Base-by-base conservation (phyloP, 2,888 invertebrate species). In the Shargacucullia verbasci region DNA sequence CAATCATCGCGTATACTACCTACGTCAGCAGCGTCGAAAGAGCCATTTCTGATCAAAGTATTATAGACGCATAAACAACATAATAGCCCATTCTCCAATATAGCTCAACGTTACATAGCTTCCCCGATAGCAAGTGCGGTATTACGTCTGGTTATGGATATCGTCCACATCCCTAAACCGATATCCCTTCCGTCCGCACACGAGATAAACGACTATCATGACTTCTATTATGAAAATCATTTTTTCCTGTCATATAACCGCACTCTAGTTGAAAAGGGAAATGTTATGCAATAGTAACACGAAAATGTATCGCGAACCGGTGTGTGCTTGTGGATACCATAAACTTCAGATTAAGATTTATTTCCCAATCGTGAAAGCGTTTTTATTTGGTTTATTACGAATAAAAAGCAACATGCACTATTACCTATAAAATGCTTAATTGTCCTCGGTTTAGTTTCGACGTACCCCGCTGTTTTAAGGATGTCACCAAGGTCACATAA, bases 121-220 rank as follows among this genome's bases (percentile, higher is more conserved):
- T 33, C 10, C 38, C 48, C 33, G 39, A 47, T 47, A 44, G 11
- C 47, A 65, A 47, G 37, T 47, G 31, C 35, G 34, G 38, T 35
- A 69, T 56, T 52, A 57, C 40, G 38, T 63, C 40, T 57, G 15
- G 52, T 63, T 45, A 59, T 48, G 54, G 53, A 67, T 57, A 63
- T 37, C 33, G 46, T 54, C 49, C 29, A 34, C 64, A 48, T 43
- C 53, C 70, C 43, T 33, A 38, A 20, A 40, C 49, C 48, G 49
- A 58, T 63, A 50, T 44, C 49, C 53, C 43, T 49, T 57, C 49
- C 64, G 38, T 50, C 47, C 53, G 49, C 53, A 20, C 20, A 20
- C 20, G 50, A 69, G 66, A 70, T 56, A 69, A 70, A 65, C 54
- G 50, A 38, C 50, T 50, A 44, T 56, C 65, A 57, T 69, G 52